These are phyloP conservation scores for Polyommatus icarus DNA, from an alignment of 2,888 invertebrate genomes.

Conservation along the genomic window DNA sequence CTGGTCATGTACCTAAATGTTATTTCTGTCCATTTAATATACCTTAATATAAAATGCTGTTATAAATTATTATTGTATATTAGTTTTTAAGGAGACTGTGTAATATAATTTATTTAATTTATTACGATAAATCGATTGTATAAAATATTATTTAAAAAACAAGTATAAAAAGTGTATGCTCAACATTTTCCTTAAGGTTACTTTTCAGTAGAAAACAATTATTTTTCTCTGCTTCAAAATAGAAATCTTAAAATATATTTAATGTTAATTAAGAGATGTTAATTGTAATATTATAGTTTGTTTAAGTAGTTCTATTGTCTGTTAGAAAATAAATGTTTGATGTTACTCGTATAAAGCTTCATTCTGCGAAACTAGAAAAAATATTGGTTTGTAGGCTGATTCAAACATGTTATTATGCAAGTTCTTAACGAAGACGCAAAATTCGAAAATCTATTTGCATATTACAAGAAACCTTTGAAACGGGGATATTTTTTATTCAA, in stretches of 20 bases:
- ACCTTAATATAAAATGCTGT: background rate
- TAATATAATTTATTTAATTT: constrained; percentile 5
- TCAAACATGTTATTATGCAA: background rate
- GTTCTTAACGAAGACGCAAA: background rate
- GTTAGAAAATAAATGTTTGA: constrained; percentile 63
- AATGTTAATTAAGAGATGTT: constrained; percentile 30
- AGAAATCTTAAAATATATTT: constrained; percentile 17
- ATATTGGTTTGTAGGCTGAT: constrained; percentile 28
- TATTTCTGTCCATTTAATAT: constrained; percentile 4
- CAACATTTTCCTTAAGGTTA: constrained; percentile 18
- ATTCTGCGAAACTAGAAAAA: constrained; percentile 35
- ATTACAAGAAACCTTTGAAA: background rate
- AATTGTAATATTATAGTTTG: constrained; percentile 29
- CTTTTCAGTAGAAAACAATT: constrained; percentile 1
- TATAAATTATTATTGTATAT: background rate
- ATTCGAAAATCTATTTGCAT: background rate
- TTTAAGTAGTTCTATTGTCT: constrained; percentile 43
- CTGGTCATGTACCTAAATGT: background rate
- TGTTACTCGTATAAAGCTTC: constrained; percentile 61
- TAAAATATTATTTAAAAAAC: background rate
- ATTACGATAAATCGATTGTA: background rate
- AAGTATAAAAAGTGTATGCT: constrained; percentile 5
- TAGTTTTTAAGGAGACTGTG: constrained; percentile 9
- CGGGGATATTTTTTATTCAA: background rate
- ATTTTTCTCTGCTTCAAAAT: constrained; percentile 15